Base-by-base conservation (phyloP, 2,888 invertebrate genomes). In the Tachina grossa region DNA sequence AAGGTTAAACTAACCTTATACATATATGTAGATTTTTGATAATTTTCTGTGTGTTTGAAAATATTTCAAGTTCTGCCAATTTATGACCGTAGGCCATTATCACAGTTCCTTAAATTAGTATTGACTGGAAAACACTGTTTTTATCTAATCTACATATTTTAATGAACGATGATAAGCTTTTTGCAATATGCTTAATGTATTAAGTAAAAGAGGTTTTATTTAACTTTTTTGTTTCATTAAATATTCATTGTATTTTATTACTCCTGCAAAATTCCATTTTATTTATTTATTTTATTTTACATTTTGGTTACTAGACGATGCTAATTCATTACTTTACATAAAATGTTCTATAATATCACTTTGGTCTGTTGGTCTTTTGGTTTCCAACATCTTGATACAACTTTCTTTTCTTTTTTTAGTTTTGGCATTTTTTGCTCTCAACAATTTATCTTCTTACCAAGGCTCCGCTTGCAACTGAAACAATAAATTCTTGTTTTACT, bases 401-500 rank as follows among this genome's bases (percentile, higher is more conserved):
- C 61, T 72, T 66, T 41, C 53, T 53, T 45, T 45, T 47, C 2
- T 39, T 13, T 49, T 47, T 61, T 39, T 13, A 55, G 31, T 41
- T 53, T 69, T 51, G 53, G 47, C 57, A 59, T 76, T 63, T 83
- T 77, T 82, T 51, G 49, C 59, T 51, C 84, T 57, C 59, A 51
- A 69, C 76, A 53, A 85, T 85, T 85, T 85, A 82, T 85, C 78
- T 85, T 85, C 68, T 65, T 57, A 39, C 45, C 74, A 78, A 74
- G 74, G 47, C 65, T 77, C 22, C 53, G 51, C 59, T 57, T 76
- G 69, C 61, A 84, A 74, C 81, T 55, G 41, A 31, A 68, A 75
- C 82, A 74, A 82, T 85, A 82, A 85, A 78, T 81, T 85, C 55
- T 68, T 69, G 74, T 78, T 82, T 78, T 69, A 22, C 55, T 78